These are phyloP conservation scores for Anthophora plumipes DNA, from an alignment of 2,888 invertebrate species.

Conservation along the genomic window DNA sequence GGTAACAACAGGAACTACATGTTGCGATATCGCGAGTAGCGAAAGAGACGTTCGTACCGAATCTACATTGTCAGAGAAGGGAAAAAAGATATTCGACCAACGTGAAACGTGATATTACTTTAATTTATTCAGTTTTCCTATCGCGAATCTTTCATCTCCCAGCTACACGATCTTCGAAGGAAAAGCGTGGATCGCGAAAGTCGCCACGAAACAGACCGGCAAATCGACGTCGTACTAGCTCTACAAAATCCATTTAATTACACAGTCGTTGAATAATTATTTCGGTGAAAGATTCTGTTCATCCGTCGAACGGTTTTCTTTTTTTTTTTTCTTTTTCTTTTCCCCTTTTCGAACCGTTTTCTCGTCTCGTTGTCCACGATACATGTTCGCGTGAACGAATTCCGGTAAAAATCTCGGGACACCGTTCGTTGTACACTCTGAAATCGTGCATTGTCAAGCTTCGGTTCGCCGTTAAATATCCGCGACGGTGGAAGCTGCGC, in stretches of 20 bases:
- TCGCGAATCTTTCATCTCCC: slow-evolving; percentile 22
- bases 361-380: no score
- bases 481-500: background rate
- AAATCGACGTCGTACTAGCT: slow-evolving; percentile 59
- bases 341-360: no score
- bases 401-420: background rate
- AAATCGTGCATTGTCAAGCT: background rate
- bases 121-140: background rate
- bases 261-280: slow-evolving; percentile 28
- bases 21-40: background rate
- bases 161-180: slow-evolving; percentile 30
- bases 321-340: background rate
- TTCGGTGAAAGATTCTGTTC: background rate
- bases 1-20: slow-evolving; percentile 21
- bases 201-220: slow-evolving; percentile 74
- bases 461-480: background rate
- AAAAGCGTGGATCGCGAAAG: slow-evolving; percentile 73
- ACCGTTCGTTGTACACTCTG: no score
- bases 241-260: slow-evolving; percentile 55
- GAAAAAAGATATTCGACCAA: no score
- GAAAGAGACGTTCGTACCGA: no score
- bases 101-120: background rate
- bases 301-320: background rate
- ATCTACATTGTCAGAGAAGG: no score
- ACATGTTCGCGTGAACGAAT: no score